Conservation (phyloP, 2,888 invertebrate genomes). For the Aethes cnicana region DNA sequence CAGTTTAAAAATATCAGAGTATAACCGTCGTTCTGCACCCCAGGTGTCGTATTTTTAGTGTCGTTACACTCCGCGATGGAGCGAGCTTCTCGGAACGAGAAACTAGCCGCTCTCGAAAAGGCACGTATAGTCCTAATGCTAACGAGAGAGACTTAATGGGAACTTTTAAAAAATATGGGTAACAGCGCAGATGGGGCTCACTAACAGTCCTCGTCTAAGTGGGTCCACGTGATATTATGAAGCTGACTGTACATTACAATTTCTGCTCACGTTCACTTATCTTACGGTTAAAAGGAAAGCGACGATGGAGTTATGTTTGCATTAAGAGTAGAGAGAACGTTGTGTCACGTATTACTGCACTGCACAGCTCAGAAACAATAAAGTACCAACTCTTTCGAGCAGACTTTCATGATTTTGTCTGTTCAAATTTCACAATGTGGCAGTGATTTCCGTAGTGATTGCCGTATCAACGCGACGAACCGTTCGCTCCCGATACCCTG, state of each 20-base stretch:
- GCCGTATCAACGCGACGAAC: slow-evolving; percentile 8
- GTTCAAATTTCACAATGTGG: no score
- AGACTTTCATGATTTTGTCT: no score
- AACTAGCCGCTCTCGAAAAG: slow-evolving; percentile 7
- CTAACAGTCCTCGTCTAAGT: neutral
- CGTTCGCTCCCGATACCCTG: neutral
- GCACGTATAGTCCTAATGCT: neutral
- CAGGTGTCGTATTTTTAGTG: slow-evolving; percentile 32
- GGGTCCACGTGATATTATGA: neutral
- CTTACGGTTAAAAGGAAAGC: no score
- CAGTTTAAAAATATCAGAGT: slow-evolving; percentile 32
- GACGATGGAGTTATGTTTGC: no score
- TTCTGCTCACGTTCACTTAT: no score
- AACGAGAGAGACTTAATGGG: slow-evolving; percentile 9
- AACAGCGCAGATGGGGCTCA: slow-evolving; percentile 1
- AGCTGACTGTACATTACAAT: neutral
- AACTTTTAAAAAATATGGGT: slow-evolving; percentile 8
- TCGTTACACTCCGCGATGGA: slow-evolving; percentile 20
- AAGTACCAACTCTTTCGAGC: no score
- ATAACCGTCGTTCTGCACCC: slow-evolving; percentile 33
- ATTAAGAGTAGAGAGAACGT: no score
- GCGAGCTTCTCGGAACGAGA: neutral
- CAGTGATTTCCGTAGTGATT: no score
- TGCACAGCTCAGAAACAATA: no score
- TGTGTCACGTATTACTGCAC: no score